Base-by-base conservation (phyloP, 1,140 invertebrate genomes). In the Lepidurus couesii region DNA sequence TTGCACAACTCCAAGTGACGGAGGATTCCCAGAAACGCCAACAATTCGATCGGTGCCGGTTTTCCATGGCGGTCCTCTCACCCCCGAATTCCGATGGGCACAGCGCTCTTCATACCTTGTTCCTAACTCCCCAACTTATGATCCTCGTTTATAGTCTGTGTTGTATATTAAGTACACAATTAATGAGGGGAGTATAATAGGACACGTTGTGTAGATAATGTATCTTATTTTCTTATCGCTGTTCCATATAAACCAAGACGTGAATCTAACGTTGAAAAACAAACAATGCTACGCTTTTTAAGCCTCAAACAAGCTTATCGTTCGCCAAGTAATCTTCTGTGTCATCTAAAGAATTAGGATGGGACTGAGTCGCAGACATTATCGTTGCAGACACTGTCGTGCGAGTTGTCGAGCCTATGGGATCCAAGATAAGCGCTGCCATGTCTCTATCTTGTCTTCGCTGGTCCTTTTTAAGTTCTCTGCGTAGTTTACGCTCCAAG, bases 31-130 rank as follows among this genome's bases (percentile, higher is more conserved):
- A 11, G 45, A 47, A 47, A 16, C 16, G 16, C 10, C 16, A 47
- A 16, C 10, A 11, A 11, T 47, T 47, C 45, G 10, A 16, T 21
- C 53, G 13, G 53, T 21, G 10, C 76, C 76, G 11, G 34, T 53
- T 44, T 79, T 75, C 74, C 75, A 79, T 21, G 78, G 78, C 42
- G 78, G 78, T 24, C 26, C 74, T n/a, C 21, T 79, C n/a, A 21
- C 78, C n/a, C 44, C 44, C 16, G 78, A 79, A 26, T 79, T 79
- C 26, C 24, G 13, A 6, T 79, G 78, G 78, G 78, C 74, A 9
- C 74, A 75, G 42, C 11, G 74, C 24, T 26, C 73, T 11, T 75
- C 73, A 16, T 34, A 75, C 9, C 26, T 79, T 11, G 78, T 79
- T 73, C 78, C 78, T 9, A 75, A 43, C n/a, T 79, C 78, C 11